Percentiles rank a stretch among this genome's conserved stretches.
Evolutionary conservation across 2,797 vertebrate genomes (phyloP).

Genomic region (Hydrophis major): DNA sequence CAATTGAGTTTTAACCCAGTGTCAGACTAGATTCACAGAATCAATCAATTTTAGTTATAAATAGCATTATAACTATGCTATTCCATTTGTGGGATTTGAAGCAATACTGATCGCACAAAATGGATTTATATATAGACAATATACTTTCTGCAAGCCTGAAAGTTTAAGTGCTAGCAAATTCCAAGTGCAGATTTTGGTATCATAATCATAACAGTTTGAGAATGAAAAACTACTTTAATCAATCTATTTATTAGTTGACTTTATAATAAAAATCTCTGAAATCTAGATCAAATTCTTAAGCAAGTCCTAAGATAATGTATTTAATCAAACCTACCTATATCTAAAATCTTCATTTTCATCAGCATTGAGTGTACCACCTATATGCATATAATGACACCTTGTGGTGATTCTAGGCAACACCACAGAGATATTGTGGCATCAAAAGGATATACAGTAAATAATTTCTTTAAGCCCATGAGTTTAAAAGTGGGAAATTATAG

Average conservation of each 20-base stretch:
- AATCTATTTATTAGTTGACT: neutral
- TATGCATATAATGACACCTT: constrained; percentile 20
- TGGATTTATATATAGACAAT: neutral
- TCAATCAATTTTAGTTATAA: neutral
- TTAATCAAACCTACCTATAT: neutral
- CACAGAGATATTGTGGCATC: neutral
- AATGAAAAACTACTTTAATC: neutral
- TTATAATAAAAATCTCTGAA: neutral
- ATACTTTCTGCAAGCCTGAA: neutral
- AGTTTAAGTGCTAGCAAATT: no score
- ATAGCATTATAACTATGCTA: no score
- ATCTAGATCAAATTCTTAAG: neutral
- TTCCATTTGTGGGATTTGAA: neutral
- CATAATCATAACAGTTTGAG: neutral
- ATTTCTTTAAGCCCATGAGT: neutral
- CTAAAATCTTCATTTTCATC: neutral
- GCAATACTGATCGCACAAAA: neutral
- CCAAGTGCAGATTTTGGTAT: neutral
- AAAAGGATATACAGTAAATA: neutral
- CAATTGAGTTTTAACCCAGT: neutral
- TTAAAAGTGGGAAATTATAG: neutral
- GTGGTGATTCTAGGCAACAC: constrained; percentile 8
- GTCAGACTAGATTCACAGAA: neutral
- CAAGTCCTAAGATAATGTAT: neutral
- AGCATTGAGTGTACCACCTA: neutral